A percentile compares a stretch with the other conserved stretches of the same genome.
Conservation (phyloP, 2,113 vertebrate genomes). For the Oreotrochilus melanogaster region DNA sequence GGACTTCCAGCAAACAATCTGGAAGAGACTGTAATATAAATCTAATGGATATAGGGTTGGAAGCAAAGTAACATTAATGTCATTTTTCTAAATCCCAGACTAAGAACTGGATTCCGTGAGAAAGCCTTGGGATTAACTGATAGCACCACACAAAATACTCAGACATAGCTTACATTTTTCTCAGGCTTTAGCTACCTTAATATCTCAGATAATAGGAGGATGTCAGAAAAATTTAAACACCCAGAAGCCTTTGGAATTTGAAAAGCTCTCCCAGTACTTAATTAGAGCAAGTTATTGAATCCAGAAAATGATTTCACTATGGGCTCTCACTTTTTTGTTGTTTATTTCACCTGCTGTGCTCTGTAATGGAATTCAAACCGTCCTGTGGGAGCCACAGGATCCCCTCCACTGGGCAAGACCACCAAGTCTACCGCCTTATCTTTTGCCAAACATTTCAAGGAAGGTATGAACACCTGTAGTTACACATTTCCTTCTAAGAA, state of each 20-base stretch:
- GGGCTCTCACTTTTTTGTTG: neutral
- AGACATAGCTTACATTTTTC: constrained; percentile 70
- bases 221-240: constrained; percentile 45
- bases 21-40: neutral
- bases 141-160: constrained; percentile 28
- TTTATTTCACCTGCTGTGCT: neutral
- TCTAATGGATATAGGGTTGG: neutral
- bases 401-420: neutral
- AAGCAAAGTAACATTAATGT: constrained; percentile 31
- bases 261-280: constrained; percentile 27
- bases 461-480: neutral
- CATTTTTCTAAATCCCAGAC: constrained; percentile 51
- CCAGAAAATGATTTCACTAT: neutral
- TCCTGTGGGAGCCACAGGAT: neutral
- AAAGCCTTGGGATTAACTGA: constrained; percentile 63
- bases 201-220: constrained; percentile 49
- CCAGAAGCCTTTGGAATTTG: constrained; percentile 41
- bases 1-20: neutral
- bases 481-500: neutral
- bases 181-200: constrained; percentile 61
- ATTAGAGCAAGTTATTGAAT: constrained; percentile 11
- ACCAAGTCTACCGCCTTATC: neutral
- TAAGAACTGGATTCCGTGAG: constrained; percentile 37
- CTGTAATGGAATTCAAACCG: neutral
- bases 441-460: neutral